phyloP scores from a whole-genome alignment of 2,113 vertebrate genomes.

The Onychostoma macrolepis region DNA sequence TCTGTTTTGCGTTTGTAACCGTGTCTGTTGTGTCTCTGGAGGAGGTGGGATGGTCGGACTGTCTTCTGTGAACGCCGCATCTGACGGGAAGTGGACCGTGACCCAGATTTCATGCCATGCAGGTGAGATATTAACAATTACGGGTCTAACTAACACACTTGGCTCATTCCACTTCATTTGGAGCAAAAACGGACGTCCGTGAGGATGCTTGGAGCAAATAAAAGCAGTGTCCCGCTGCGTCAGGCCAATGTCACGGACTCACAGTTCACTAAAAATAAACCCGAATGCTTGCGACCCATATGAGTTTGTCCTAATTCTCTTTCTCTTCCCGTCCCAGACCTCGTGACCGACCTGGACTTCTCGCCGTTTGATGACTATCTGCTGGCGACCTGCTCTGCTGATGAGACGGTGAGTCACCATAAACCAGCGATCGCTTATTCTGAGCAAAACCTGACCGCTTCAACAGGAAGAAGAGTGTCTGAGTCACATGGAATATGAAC shows the following conservation, averaged over 20 bases:
- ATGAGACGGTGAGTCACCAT: slow-evolving; percentile 81
- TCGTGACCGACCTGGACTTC: slow-evolving; percentile 92
- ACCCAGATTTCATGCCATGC: slow-evolving; percentile 87
- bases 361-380: slow-evolving; percentile 91
- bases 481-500: neutral
- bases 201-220: neutral
- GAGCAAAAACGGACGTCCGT: neutral
- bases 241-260: neutral
- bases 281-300: slow-evolving; percentile 20
- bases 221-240: neutral
- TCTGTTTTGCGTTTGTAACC: neutral
- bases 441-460: neutral
- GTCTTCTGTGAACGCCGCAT: slow-evolving; percentile 76
- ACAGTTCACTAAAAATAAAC: slow-evolving; percentile 33
- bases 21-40: slow-evolving; percentile 55
- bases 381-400: slow-evolving; percentile 87
- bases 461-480: neutral
- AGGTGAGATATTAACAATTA: slow-evolving; percentile 71
- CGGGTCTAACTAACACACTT: neutral
- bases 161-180: neutral
- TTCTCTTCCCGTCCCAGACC: slow-evolving; percentile 74
- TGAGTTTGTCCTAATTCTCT: slow-evolving; percentile 17
- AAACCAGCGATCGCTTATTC: neutral
- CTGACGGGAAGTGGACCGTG: slow-evolving; percentile 78
- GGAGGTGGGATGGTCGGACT: slow-evolving; percentile 85